Evolutionary conservation across 2,888 invertebrate species (phyloP), one percentile per base, ranked within the genome.

Genomic region (Idaea straminata): DNA sequence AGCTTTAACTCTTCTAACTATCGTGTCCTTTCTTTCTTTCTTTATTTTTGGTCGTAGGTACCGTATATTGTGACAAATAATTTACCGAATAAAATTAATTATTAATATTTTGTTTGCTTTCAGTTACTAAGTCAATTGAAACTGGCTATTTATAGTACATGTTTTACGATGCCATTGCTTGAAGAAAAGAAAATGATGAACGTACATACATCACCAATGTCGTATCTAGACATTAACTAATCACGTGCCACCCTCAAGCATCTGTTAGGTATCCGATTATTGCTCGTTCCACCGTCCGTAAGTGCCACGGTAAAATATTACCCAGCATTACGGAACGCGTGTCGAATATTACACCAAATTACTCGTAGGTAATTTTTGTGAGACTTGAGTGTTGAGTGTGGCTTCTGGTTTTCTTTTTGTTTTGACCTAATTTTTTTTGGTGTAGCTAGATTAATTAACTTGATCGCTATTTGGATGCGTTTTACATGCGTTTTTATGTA

Each of bases 251-350:
- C 74, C 78, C 83, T 83, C 82, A 84, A 85, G 83, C 87, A 84
- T 89, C 88, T 87, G 85, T 80, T 82, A 87, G 86, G 84, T 88
- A 87, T 89, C 84, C 85, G 87, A 87, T 86, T 89, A 89, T 87
- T 82, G 83, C 83, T 82, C 79, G 80, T 59, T 59, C 59, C 78
- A 74, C 79, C 77, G 77, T 79, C 78, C 80, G 78, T 83, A 83
- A 88, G 88, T 87, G 87, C 81, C 80, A 78, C 79, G 83, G 81
- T 89, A 87, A 90, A 90, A 88, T 91, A 91, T 89, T 81, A 83
- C 85, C 80, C 70, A 78, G 73, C 78, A 87, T 85, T 82, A 85
- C 75, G 77, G 77, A 47, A 77, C 83, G 82, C 80, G 83, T 80
- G 83, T 71, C 81, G 80, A 82, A 82, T 83, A 85, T 84, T 84